Base-by-base conservation (phyloP, 2,797 vertebrate species). In the Poecilia picta region DNA sequence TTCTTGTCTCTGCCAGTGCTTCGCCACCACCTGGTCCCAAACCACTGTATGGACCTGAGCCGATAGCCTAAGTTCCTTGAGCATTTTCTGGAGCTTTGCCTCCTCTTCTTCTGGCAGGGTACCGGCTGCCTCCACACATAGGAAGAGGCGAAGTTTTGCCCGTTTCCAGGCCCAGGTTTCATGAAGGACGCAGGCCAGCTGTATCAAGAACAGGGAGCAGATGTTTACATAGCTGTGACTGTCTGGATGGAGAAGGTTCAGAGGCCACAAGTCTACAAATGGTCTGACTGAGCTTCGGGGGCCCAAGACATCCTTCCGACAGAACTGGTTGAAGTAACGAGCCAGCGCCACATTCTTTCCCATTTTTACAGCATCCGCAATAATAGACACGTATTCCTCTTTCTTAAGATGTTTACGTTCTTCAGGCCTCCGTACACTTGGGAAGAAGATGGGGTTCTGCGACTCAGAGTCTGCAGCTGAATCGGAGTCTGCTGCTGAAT, bases 351-450 rank as follows among this genome's bases (percentile, higher is more conserved):
- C 96, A 0, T 98, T 98, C 85, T 97, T 97, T 25, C 95, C 94
- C 97, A 98, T 97, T 94, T 97, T 98, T 43, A 97, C 86, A 3
- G 97, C 93, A 0, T 97, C 97, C 0, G 96, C 94, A 78, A 98
- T 95, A 0, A 98, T 88, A 0, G 96, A 96, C 55, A 97, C 96
- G 0, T 97, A 97, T 84, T 97, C 97, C 43, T 93, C 94, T n/a
- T 93, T 86, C 0, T 93, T 91, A 2, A 97, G 92, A 75, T 90
- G 85, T 93, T 96, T 95, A 16, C 91, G 73, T 78, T 89, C 81
- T 41, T 28, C 13, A 64, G 5, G 0, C 70, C 31, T 79, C 25
- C 95, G 93, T 53, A 96, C 82, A 0, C 81, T 88, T 53, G 96
- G 89, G 92, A 91, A 82, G 59, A 91, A 89, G 75, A 94, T 81